Conservation (phyloP, 2,113 vertebrate species). For the Brachionichthys hirsutus region DNA sequence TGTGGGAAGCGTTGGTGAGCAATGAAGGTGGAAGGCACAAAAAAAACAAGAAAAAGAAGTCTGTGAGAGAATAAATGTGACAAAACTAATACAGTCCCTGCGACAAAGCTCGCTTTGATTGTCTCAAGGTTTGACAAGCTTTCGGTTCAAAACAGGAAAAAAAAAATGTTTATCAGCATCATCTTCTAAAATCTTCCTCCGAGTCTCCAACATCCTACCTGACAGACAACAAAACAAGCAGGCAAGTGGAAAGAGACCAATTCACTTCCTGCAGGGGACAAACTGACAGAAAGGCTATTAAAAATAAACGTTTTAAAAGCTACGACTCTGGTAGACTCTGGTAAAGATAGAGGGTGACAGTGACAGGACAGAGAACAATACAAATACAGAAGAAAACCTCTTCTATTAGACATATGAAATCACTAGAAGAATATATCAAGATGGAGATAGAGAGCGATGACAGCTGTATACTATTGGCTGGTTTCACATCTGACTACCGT, state of each 20-base stretch:
- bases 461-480: too few species aligned
- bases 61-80: not conserved
- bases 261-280: slow-evolving; percentile 1
- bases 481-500: too few species aligned
- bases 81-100: not conserved
- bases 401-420: slow-evolving; percentile 24
- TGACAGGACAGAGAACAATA: not conserved
- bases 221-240: slow-evolving; percentile 10
- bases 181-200: slow-evolving; percentile 2
- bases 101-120: not conserved
- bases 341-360: too few species aligned
- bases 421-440: too few species aligned
- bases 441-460: too few species aligned
- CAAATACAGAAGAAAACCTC: slow-evolving; percentile 31
- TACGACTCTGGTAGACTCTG: not conserved
- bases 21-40: not conserved
- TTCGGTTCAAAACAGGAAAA: too few species aligned
- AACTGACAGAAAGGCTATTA: not conserved
- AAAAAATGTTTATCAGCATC: not conserved
- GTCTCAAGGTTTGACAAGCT: not conserved
- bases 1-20: not conserved
- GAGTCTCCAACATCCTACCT: not conserved
- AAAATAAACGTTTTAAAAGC: not conserved
- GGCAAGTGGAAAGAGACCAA: slow-evolving; percentile 15
- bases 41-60: not conserved